Evolutionary conservation across 1,140 invertebrate genomes (phyloP).

Genomic region (Adoxophyes honmai): DNA sequence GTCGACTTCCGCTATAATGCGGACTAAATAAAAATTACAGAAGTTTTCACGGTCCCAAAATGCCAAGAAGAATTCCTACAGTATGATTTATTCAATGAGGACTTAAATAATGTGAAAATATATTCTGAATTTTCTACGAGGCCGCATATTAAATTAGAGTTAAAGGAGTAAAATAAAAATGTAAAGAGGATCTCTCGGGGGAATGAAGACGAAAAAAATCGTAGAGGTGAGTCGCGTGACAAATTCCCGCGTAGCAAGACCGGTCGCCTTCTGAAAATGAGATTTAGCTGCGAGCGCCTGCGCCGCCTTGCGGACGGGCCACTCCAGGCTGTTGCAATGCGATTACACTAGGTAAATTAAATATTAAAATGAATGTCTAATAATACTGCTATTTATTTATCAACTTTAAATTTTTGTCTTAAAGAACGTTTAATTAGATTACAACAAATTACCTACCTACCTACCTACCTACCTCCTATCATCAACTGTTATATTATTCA

Average conservation of each 20-base stretch:
- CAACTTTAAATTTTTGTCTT: no score
- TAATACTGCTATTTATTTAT: no score
- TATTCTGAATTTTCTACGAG: conserved; percentile 45
- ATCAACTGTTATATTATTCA: no score
- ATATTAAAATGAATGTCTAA: no score
- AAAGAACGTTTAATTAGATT: no score
- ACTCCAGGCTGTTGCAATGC: not conserved
- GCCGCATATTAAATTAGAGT: conserved; percentile 57
- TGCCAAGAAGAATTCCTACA: not conserved
- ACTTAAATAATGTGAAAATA: conserved; percentile 47
- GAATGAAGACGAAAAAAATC: conserved; percentile 31
- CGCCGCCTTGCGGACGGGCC: not conserved
- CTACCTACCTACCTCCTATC: no score
- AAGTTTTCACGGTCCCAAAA: not conserved
- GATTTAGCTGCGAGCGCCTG: conserved; percentile 34
- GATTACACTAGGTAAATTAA: no score
- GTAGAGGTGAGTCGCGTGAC: conserved; percentile 27
- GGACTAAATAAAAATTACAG: not conserved
- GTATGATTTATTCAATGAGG: conserved; percentile 35
- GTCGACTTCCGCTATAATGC: not conserved
- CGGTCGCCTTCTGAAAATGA: conserved; percentile 32
- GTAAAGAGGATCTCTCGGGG: conserved; percentile 42
- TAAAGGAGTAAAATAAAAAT: conserved; percentile 56
- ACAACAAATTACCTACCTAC: no score
- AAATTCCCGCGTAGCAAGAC: conserved; percentile 29